A percentile compares a stretch with the other conserved stretches of the same genome.
These are phyloP conservation scores for Nanorana parkeri DNA, from an alignment of 2,113 vertebrate species.

Conservation along the genomic window DNA sequence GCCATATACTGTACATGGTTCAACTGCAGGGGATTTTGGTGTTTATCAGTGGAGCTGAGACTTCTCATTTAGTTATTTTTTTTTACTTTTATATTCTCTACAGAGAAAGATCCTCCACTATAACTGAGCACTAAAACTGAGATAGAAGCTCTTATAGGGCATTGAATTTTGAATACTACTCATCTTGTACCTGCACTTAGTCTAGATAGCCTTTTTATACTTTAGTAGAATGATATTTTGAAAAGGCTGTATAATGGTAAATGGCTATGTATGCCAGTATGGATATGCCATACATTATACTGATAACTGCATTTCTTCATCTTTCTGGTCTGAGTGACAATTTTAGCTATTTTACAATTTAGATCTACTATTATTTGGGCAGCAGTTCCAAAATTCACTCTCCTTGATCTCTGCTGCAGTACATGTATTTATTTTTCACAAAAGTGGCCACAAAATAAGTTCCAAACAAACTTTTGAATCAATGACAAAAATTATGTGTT, in stretches of 20 bases:
- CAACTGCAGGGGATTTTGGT: too few species aligned
- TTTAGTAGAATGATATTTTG: conserved; percentile 80
- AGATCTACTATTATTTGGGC: conserved; percentile 73
- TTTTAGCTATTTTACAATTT: conserved; percentile 74
- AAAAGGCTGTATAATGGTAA: conserved; percentile 76
- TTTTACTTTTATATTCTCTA: conserved; percentile 62
- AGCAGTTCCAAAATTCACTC: conserved; percentile 66
- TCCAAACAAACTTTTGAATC: too few species aligned
- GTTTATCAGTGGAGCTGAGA: too few species aligned
- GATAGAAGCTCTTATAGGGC: conserved; percentile 71
- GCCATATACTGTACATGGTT: too few species aligned
- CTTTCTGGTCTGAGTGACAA: conserved; percentile 73
- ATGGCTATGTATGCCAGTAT: conserved; percentile 77
- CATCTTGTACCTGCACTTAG: conserved; percentile 78
- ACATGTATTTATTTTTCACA: too few species aligned
- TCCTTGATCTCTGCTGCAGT: neutral
- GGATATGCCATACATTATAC: conserved; percentile 77
- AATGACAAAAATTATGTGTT: too few species aligned
- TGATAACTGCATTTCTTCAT: conserved; percentile 75
- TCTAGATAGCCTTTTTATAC: conserved; percentile 82
- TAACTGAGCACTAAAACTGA: conserved; percentile 73
- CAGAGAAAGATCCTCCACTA: conserved; percentile 68
- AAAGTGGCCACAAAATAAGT: too few species aligned
- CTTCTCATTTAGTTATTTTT: conserved; percentile 40
- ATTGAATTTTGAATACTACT: conserved; percentile 75